These are phyloP conservation scores for Sinella curviseta DNA, from an alignment of 1,140 invertebrate species.

Conservation along the genomic window DNA sequence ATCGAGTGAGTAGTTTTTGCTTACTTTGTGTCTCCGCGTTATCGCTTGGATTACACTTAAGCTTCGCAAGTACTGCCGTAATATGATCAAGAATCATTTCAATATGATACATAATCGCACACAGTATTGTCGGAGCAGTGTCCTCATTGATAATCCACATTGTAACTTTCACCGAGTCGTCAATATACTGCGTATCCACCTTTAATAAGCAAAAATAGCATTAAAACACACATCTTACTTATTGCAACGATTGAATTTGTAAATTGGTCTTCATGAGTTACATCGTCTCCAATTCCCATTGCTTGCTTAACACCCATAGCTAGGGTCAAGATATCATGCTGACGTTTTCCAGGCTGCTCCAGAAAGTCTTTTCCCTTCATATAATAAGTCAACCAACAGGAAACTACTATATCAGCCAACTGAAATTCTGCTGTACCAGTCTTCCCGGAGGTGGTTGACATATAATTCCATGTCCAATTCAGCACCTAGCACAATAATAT, in stretches of 20 bases:
- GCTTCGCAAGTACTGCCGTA: not conserved
- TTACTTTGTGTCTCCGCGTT: not conserved
- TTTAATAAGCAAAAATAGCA: too few relatives aligned
- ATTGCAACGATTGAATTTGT: too few relatives aligned
- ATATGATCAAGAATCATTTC: not conserved
- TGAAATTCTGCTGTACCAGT: not conserved
- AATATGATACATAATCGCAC: not conserved
- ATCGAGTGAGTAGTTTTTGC: not conserved
- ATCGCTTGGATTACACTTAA: not conserved
- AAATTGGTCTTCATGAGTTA: too few relatives aligned
- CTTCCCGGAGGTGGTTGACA: not conserved
- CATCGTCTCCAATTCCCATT: not conserved
- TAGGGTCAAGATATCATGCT: not conserved
- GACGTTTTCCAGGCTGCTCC: not conserved
- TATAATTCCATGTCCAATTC: not conserved
- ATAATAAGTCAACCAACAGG: not conserved
- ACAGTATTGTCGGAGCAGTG: not conserved
- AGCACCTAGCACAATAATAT: not conserved
- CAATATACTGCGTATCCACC: not conserved
- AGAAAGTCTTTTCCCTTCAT: not conserved
- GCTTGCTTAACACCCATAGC: not conserved
- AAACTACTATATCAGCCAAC: not conserved
- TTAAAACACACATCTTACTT: too few relatives aligned
- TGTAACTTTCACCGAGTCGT: not conserved
- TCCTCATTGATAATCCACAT: constrained; percentile 6